Base-by-base conservation (phyloP, 2,888 invertebrate species). In the Thysanoteuthis rhombus region DNA sequence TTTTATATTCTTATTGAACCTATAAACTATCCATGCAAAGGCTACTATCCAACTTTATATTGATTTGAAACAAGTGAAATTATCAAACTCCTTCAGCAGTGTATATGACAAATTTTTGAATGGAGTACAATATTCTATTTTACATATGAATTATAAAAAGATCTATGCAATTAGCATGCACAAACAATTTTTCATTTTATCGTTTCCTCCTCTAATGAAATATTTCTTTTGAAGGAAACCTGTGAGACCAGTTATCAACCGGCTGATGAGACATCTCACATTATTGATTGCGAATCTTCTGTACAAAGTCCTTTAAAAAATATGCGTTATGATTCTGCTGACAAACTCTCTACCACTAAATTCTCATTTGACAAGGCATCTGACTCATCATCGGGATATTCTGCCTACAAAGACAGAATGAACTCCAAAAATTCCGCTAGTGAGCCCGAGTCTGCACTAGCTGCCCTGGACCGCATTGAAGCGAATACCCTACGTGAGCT, bases 321-420 rank as follows among this genome's bases (percentile, higher is more conserved):
- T 45, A 92, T 92, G 92, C 92, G 92, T 92, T 92, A 92, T 92
- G 92, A 92, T 92, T 92, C 92, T 92, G 40, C 92, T 40, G 92
- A 92, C 28, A 92, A 92, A 92, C 92, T 92, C 28, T 92, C 92
- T 45, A 75, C 75, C 16, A n/a, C 92, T 40, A 92, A 92, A 45
- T n/a, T 92, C 32, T n/a, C 92, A 92, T 92, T 45, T 92, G 92
- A 92, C 40, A 92, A 92, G 92, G 40, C 92, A 92, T 45, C 92
- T n/a, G 92, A 92, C 42, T 92, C 92, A n/a, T 75, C 75, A 75
- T 75, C 75, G 4, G 45, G 40, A n/a, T 92, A 92, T 92, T 45
- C 92, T 92, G 40, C 92, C 40, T 92, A 92, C 42, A 92, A 92
- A 92, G 92, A 92, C 92, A 92, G 92, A 45, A 92, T 92, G 92